Evolutionary conservation across 2,888 invertebrate species (phyloP).

Genomic region (Brachypalpus laphriformis): DNA sequence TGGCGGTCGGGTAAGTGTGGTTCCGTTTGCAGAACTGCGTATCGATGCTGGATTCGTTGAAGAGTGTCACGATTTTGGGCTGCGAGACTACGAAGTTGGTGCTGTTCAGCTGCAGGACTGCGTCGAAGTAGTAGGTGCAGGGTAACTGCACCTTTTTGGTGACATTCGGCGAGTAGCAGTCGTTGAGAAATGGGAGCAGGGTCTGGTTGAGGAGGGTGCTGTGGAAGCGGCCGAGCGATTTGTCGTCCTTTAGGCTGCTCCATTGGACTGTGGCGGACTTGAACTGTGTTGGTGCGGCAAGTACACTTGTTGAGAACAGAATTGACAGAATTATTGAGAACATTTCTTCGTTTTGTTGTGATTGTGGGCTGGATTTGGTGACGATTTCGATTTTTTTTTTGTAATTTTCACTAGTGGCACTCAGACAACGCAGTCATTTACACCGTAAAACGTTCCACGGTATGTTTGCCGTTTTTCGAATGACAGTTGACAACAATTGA

Average conservation of each 20-base stretch:
- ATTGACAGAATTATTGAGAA: constrained; percentile 39
- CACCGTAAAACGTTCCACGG: constrained; percentile 24
- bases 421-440: constrained; percentile 1
- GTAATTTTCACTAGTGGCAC: not conserved
- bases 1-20: constrained; percentile 24
- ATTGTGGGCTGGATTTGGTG: not conserved
- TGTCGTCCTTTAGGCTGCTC: constrained; percentile 26
- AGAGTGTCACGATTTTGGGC: constrained; percentile 1
- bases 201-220: constrained; percentile 50
- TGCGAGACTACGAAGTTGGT: constrained; percentile 8
- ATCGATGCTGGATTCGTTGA: not conserved
- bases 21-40: constrained; percentile 16
- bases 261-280: constrained; percentile 19
- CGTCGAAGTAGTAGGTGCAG: constrained; percentile 47
- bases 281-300: constrained; percentile 14
- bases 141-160: not conserved
- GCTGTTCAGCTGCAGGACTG: constrained; percentile 36
- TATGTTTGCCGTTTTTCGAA: constrained; percentile 31
- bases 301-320: constrained; percentile 24
- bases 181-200: constrained; percentile 35
- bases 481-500: constrained; percentile 44
- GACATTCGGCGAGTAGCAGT: constrained; percentile 29
- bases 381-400: not conserved
- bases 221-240: constrained; percentile 36
- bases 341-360: constrained; percentile 30